A percentile compares a stretch with the other conserved stretches of the same genome.
These are phyloP conservation scores for Neotoma lepida DNA, from an alignment of 2,113 vertebrate species.

Conservation along the genomic window DNA sequence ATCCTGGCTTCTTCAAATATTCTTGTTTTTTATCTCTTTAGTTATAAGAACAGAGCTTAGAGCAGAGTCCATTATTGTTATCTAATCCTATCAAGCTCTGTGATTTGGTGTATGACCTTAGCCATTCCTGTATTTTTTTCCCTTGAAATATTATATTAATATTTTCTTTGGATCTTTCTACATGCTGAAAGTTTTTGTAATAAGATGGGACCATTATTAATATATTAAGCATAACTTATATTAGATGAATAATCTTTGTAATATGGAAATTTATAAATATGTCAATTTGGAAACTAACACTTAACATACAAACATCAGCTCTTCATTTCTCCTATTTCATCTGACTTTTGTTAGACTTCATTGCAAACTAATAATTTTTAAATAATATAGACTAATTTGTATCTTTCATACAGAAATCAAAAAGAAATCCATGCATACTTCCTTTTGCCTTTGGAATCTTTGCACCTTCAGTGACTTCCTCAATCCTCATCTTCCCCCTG, in stretches of 20 bases:
- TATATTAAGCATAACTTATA: not conserved
- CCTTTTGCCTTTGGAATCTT: not conserved
- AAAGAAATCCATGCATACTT: not conserved
- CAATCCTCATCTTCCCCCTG: not conserved
- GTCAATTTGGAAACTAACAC: not conserved
- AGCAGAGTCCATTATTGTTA: not conserved
- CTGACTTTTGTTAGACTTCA: fast-evolving
- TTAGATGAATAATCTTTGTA: not conserved
- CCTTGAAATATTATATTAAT: not conserved
- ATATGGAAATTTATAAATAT: not conserved
- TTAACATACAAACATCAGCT: not conserved
- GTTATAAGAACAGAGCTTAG: not conserved
- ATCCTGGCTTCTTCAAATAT: not conserved
- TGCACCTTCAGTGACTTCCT: not conserved
- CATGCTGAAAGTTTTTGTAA: not conserved
- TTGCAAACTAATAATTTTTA: not conserved
- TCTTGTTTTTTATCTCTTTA: slow-evolving; percentile 1
- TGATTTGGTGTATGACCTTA: not conserved
- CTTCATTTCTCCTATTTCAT: not conserved
- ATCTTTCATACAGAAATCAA: not conserved
- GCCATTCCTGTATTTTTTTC: not conserved
- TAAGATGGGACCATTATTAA: not conserved
- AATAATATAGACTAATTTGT: not conserved
- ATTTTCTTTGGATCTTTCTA: not conserved
- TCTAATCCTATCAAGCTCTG: not conserved